Base-by-base conservation (phyloP, 2,797 vertebrate genomes). In the Lophotriccus pileatus region DNA sequence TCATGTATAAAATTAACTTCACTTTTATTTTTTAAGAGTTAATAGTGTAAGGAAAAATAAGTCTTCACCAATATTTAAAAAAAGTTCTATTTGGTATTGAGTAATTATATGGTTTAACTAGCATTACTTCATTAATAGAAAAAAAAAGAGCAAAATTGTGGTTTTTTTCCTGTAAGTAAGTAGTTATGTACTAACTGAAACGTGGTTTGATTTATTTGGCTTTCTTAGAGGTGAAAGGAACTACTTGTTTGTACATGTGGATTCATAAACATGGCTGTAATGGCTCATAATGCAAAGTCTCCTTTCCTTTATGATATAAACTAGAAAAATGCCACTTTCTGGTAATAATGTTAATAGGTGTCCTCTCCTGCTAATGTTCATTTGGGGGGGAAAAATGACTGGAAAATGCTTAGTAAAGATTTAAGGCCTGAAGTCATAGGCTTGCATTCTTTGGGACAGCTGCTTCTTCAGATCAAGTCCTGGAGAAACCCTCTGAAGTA, bases 21-120 rank as follows among this genome's bases (percentile, higher is more conserved):
- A 19, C 16, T 55, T 90, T 78, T 83, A 32, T 82, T 95, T 89
- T 92, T 91, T n/a, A 90, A 41, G 6, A 43, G 21, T 27, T 69
- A 14, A 14, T 47, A 32, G 17, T 63, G n/a, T 87, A 34, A 83
- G 24, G 17, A 25, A 30, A 43, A 69, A 30, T 21, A 39, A 9
- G 1, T 34, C 41, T 82, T 53, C 28, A 41, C 9, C 3, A 69
- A 7, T 58, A 66, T 39, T 52, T 49, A 3, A 79, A 86, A 66
- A 43, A 12, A 9, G 4, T 60, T 87, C 64, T 25, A 7, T 52
- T 90, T 64, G 2, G 16, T 50, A 8, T 74, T 59, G 20, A 8
- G 55, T 59, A 62, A 14, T 32, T 44, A 6, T 6, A 37, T 10
- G 18, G 19, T 36, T 84, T 77, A 82, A 50, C 46, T 91, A 21